phyloP scores from a whole-genome alignment of 2,113 vertebrate genomes.

The Thamnaconus septentrionalis region DNA sequence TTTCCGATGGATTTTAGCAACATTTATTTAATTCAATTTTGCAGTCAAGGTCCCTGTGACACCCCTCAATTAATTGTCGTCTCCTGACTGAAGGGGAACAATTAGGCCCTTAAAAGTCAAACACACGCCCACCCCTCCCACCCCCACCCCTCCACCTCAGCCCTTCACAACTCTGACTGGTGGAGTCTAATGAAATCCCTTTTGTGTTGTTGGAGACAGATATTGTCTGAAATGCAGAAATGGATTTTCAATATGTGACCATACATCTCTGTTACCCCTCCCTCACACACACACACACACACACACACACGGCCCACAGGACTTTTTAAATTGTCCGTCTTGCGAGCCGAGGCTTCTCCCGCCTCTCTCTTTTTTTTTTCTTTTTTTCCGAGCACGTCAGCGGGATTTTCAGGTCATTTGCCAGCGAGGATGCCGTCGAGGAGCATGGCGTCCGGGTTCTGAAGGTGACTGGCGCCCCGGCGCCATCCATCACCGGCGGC shows the following conservation, averaged over 20 bases:
- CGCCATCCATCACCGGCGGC: constrained; percentile 96
- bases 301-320: constrained; percentile 3
- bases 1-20: constrained; percentile 53
- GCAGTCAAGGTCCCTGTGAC: constrained; percentile 68
- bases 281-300: constrained; percentile 4
- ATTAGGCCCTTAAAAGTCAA: constrained; percentile 66
- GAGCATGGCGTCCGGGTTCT: constrained; percentile 80
- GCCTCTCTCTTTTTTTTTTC: constrained; percentile 61
- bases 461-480: constrained; percentile 92
- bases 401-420: constrained; percentile 99
- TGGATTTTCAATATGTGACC: constrained; percentile 74
- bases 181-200: constrained; percentile 56
- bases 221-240: constrained; percentile 63
- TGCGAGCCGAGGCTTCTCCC: constrained; percentile 48
- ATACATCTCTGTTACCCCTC: constrained; percentile 39
- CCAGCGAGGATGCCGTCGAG: constrained; percentile 90
- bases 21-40: constrained; percentile 72
- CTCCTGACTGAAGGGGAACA: constrained; percentile 66
- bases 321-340: constrained; percentile 59
- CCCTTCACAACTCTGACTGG: constrained; percentile 40
- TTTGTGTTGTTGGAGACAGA: constrained; percentile 21
- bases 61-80: constrained; percentile 72
- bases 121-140: constrained; percentile 37
- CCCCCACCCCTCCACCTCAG: constrained; percentile 24
- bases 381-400: constrained; percentile 91